Evolutionary conservation across 2,113 vertebrate species (phyloP).

Genomic region (Synodontis membranacea): DNA sequence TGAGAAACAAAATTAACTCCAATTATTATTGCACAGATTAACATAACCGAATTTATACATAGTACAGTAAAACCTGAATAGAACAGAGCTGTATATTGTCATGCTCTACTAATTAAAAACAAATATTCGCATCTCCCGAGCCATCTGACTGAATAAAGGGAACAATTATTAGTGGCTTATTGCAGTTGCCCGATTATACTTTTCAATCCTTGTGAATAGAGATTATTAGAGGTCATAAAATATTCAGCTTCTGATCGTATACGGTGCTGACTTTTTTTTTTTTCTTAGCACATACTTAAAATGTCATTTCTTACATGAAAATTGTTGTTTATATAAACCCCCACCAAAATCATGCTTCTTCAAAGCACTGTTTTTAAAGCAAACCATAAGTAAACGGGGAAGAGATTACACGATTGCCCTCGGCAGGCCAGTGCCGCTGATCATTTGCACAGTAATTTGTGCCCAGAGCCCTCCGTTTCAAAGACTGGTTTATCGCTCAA

Average conservation of each 20-base stretch:
- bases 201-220: neutral
- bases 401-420: slow-evolving; percentile 1
- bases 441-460: neutral
- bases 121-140: neutral
- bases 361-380: neutral
- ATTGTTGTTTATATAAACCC: neutral
- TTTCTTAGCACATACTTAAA: neutral
- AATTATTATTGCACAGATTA: neutral
- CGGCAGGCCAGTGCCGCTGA: neutral
- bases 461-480: neutral
- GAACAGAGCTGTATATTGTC: neutral
- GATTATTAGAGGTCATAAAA: neutral
- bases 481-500: slow-evolving; percentile 5
- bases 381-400: neutral
- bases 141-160: neutral
- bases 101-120: neutral
- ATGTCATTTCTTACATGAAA: neutral
- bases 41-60: neutral
- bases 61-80: neutral
- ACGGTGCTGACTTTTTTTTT: neutral
- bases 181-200: neutral
- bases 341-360: neutral
- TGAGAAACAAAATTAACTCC: neutral
- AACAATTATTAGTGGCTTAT: neutral
- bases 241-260: neutral